phyloP scores from a whole-genome alignment of 2,113 vertebrate genomes.

The Promerops cafer region DNA sequence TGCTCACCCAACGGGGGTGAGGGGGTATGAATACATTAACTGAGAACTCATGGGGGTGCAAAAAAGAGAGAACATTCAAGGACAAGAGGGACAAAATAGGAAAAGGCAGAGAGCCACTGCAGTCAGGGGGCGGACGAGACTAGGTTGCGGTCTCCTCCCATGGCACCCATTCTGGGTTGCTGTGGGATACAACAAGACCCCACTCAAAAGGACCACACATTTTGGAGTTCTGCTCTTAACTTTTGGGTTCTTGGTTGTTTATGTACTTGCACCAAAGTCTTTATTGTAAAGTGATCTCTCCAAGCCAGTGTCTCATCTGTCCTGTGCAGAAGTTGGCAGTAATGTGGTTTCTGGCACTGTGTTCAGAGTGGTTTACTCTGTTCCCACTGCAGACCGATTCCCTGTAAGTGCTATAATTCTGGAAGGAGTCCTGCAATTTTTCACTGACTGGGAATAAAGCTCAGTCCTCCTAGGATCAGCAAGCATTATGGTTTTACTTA shows the following conservation, averaged over 20 bases:
- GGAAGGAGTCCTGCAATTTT: background rate
- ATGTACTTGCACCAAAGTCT: background rate
- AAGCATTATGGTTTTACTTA: background rate
- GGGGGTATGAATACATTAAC: no score
- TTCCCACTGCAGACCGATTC: background rate
- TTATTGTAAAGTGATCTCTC: background rate
- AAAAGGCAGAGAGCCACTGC: no score
- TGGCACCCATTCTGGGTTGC: no score
- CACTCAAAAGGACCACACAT: background rate
- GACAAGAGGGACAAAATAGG: no score
- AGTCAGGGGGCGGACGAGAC: no score
- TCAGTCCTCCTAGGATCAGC: background rate
- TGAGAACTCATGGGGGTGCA: no score
- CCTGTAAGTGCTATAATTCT: background rate
- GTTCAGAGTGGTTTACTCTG: background rate
- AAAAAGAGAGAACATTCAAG: no score
- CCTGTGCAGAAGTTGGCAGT: background rate
- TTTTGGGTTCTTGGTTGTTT: background rate
- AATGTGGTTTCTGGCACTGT: background rate
- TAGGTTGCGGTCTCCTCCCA: no score
- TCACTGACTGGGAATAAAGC: background rate
- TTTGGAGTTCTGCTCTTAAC: background rate
- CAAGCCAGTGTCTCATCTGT: background rate
- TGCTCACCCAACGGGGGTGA: no score
- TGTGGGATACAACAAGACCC: no score